phyloP scores from a whole-genome alignment of 2,888 invertebrate species.

The Volucella bombylans region DNA sequence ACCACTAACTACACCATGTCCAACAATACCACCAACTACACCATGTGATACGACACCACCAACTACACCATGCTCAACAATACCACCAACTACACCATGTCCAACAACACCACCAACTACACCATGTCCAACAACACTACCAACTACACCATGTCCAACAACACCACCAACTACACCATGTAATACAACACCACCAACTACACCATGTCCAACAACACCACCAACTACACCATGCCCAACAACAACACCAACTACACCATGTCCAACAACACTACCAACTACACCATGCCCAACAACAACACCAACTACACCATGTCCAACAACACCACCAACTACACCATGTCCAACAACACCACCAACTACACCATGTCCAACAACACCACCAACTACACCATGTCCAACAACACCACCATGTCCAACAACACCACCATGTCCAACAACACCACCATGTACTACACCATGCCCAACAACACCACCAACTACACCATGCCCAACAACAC shows the following conservation, averaged over 20 bases:
- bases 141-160: background rate
- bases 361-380: background rate
- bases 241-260: no score
- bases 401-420: constrained; percentile 5
- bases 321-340: constrained; percentile 7
- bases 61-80: no score
- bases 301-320: constrained; percentile 14
- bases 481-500: no score
- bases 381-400: constrained; percentile 5
- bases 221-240: no score
- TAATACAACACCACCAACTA: background rate
- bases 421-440: constrained; percentile 65
- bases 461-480: no score
- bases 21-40: no score
- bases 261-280: no score
- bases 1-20: no score
- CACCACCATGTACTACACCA: constrained; percentile 75
- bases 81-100: no score
- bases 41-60: no score
- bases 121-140: background rate
- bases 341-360: background rate
- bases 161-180: background rate
- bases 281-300: no score
- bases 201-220: background rate
- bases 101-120: background rate